Base-by-base conservation (phyloP, 1,140 invertebrate genomes). In the Diabrotica virgifera region DNA sequence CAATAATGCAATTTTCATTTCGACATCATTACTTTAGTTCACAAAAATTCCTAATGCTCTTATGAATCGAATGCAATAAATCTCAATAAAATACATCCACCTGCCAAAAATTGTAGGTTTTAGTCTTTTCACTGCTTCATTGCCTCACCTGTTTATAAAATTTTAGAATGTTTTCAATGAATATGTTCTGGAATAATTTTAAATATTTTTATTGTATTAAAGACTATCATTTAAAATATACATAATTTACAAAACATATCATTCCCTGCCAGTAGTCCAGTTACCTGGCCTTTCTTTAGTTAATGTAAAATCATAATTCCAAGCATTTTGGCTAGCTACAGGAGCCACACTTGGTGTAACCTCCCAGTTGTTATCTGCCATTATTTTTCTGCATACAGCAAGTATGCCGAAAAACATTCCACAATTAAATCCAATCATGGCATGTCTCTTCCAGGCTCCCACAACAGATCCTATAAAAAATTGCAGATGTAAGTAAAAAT, bases 371-470 rank as follows among this genome's bases (percentile, higher is more conserved):
- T 84, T 78, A 10, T 84, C 75, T 6, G 82, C 67, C 0, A 79
- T 81, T 54, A 82, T 75, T 74, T 89, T 89, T 71, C 86, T 86
- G 0, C 84, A n/a, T n/a, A 83, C 69, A 5, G 80, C 88, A 5
- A 78, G 72, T 8, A 79, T 59, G 8, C 83, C 83, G 52, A 84
- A 73, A 6, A 65, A 2, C 51, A 66, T 61, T 3, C 74, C 67
- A 11, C 80, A 60, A 9, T 69, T 70, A 9, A 68, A 64, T 60
- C 53, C 81, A 73, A 52, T 73, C 67, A 72, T 74, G 64, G 69
- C 69, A 74, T 76, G 79, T 59, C 75, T 80, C 35, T 76, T 76
- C 83, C 84, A 85, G 6, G 83, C 80, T n/a, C 86, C 85, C 50
- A 81, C 81, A 5, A 89, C 73, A n/a, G 40, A 8, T 10, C 40